These are phyloP conservation scores for Lasioglossum morio DNA, from an alignment of 2,888 invertebrate species.

Conservation along the genomic window DNA sequence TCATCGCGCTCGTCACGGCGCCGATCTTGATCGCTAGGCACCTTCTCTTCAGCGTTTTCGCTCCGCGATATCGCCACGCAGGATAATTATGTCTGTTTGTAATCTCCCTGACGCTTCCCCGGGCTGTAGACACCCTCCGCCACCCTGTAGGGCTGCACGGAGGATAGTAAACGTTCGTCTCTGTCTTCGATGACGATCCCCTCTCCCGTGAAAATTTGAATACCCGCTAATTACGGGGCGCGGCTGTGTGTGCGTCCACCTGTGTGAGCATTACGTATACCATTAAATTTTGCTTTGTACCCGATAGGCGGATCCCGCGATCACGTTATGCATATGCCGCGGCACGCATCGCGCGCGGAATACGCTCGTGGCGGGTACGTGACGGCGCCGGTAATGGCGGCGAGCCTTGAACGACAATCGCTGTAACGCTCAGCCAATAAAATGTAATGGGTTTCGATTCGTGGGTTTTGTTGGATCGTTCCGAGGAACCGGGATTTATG, in stretches of 20 bases:
- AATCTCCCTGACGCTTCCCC: constrained; percentile 51
- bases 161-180: not conserved
- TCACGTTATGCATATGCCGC: constrained; percentile 46
- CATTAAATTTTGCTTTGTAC: constrained; percentile 55
- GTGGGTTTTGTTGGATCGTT: constrained; percentile 11
- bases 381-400: constrained; percentile 29
- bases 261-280: constrained; percentile 29
- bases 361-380: constrained; percentile 15
- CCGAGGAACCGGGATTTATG: not conserved
- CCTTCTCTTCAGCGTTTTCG: constrained; percentile 17
- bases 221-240: constrained; percentile 58
- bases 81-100: constrained; percentile 64
- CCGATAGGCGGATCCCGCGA: constrained; percentile 35
- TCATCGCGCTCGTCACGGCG: constrained; percentile 72
- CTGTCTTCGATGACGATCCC: constrained; percentile 32
- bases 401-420: constrained; percentile 21
- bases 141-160: not conserved
- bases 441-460: constrained; percentile 24
- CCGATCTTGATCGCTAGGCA: constrained; percentile 61
- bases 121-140: constrained; percentile 12
- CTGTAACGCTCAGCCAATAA: constrained; percentile 27
- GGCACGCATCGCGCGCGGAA: constrained; percentile 35
- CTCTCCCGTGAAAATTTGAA: constrained; percentile 60
- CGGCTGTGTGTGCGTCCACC: not conserved
- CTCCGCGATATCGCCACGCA: constrained; percentile 36